Evolutionary conservation across 1,140 invertebrate genomes (phyloP), one percentile per base, ranked within the genome.

Genomic region (Solenopsis invicta): DNA sequence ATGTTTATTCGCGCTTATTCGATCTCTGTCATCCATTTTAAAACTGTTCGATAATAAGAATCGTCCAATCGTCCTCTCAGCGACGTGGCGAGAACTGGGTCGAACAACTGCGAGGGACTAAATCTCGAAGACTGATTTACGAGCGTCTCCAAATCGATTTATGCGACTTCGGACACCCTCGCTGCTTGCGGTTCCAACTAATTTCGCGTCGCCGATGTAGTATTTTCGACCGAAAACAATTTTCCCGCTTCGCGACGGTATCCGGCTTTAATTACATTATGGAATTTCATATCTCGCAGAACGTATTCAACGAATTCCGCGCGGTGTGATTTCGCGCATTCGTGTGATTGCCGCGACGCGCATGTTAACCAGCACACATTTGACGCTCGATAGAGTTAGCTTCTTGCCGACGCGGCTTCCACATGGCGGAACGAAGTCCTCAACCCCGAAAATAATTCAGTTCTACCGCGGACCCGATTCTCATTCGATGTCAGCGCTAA

Each of bases 21-120:
- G 45, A 59, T 56, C 24, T 37, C 48, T 34, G 41, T 37, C 67
- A 61, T 50, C 5, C 24, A 48, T 74, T 84, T 84, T 84, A 61
- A 72, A 62, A 29, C 18, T 37, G 13, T 12, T 37, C 3, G 6
- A 67, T 52, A 72, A 52, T 74, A 84, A 62, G 62, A 75, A 45
- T 74, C 10, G 24, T 61, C 56, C 59, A 90, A 87, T 90, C 77
- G 88, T 87, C 62, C 82, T 87, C 78, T 91, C 86, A 76, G 41
- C 61, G 52, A 64, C 66, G 52, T 48, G 18, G 4, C 50, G 69
- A 18, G 52, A 91, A 90, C 87, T 90, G 61, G 90, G 89, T 91
- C 90, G 66, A 82, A 91, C 75, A 76, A 71, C 34, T 50, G 82
- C 29, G 48, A 29, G 61, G 18, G 48, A 78, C 72, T 56, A 41